These are phyloP conservation scores for Saccostrea glomerata DNA, from an alignment of 1,140 invertebrate genomes.

Conservation along the genomic window DNA sequence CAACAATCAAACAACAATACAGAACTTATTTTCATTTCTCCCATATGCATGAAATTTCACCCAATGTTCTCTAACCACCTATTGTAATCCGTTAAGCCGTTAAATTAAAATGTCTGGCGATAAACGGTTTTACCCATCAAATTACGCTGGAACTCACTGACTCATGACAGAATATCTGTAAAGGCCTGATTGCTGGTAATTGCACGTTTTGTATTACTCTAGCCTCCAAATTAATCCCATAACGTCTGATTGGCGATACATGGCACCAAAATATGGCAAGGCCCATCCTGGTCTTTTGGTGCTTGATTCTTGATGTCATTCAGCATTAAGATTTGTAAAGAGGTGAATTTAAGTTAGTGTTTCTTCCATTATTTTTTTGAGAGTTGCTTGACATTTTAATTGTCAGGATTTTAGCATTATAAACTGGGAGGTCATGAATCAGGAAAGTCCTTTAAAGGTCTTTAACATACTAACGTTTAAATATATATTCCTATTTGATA, in stretches of 20 bases:
- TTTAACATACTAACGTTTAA: not conserved
- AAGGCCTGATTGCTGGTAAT: not conserved
- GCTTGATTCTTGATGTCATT: not conserved
- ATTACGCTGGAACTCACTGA: not conserved
- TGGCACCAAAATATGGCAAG: not conserved
- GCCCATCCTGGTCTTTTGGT: not conserved
- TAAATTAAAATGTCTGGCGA: not conserved
- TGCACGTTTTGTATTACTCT: constrained; percentile 5
- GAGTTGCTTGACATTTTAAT: not conserved
- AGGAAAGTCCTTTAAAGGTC: not conserved
- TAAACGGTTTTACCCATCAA: not conserved
- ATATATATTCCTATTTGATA: not conserved
- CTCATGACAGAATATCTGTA: not conserved
- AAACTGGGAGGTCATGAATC: not conserved
- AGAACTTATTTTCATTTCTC: not conserved
- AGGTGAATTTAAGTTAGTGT: not conserved
- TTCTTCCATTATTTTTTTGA: not conserved
- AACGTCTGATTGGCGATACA: not conserved
- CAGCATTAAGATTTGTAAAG: not conserved
- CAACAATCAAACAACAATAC: not conserved
- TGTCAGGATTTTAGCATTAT: not conserved
- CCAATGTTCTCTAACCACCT: not conserved
- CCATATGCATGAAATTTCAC: not conserved
- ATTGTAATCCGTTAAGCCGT: not conserved
- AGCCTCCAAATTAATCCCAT: not conserved